A percentile compares a stretch with the other conserved stretches of the same genome.
Conservation (phyloP, 64 coral and sea anemone genomes). For the Stylophora pistillata region DNA sequence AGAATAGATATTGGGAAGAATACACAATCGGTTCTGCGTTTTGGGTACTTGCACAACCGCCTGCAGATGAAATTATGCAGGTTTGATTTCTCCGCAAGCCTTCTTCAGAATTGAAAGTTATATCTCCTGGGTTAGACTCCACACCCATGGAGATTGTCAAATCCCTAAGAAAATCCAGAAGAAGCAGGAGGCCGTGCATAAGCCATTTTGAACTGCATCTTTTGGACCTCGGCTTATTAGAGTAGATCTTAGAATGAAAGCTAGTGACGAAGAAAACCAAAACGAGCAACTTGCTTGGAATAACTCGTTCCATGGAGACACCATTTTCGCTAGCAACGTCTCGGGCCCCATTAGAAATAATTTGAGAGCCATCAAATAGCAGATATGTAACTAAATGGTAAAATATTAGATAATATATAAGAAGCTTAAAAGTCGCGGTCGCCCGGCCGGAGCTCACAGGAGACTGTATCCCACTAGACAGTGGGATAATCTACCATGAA, state of each 20-base stretch:
- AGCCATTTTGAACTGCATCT: conserved; percentile 48
- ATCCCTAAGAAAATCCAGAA: conserved; percentile 38
- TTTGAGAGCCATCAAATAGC: conserved; percentile 40
- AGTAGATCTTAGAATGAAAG: conserved; percentile 26
- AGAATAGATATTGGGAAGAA: conserved; percentile 45
- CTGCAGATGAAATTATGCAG: conserved; percentile 56
- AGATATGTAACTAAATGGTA: conserved; percentile 21
- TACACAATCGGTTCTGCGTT: conserved; percentile 49
- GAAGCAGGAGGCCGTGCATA: conserved; percentile 55
- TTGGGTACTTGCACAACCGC: conserved; percentile 54
- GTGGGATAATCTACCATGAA: no score
- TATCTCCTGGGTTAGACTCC: conserved; percentile 46
- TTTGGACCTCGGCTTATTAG: conserved; percentile 46
- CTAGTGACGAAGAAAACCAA: not conserved
- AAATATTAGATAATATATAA: conserved; percentile 49
- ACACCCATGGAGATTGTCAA: not conserved
- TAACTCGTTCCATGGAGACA: conserved; percentile 45
- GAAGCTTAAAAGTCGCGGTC: conserved; percentile 39
- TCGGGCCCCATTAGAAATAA: conserved; percentile 41
- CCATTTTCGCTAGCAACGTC: conserved; percentile 23
- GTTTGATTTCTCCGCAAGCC: conserved; percentile 42
- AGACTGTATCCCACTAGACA: no score
- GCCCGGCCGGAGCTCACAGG: conserved; percentile 21
- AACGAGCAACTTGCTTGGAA: conserved; percentile 29
- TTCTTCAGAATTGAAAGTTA: conserved; percentile 48